Percentiles rank a stretch among this genome's conserved stretches.
These are phyloP conservation scores for Xenopus laevis DNA, from an alignment of 2,113 vertebrate species.

Conservation along the genomic window DNA sequence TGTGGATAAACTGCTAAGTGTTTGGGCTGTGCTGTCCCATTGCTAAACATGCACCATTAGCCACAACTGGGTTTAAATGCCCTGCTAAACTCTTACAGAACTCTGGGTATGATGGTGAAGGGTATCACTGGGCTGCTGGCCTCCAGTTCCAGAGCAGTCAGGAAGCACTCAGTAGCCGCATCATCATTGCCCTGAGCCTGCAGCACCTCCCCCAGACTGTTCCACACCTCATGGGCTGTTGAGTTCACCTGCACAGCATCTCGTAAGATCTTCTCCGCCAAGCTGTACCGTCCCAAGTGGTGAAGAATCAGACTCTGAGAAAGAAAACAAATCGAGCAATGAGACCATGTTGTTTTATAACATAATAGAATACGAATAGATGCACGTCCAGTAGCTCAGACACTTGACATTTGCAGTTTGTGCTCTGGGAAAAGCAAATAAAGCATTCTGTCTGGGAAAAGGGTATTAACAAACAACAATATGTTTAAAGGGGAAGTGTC, in stretches of 20 bases:
- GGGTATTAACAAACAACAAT: too few species aligned
- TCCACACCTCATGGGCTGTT: constrained; percentile 95
- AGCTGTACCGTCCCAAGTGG: constrained; percentile 87
- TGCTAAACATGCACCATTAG: neutral
- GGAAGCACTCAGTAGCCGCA: constrained; percentile 92
- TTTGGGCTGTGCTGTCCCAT: neutral
- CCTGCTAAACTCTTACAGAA: constrained; percentile 70
- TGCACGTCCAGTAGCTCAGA: too few species aligned
- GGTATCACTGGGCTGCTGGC: constrained; percentile 94
- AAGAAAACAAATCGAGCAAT: neutral
- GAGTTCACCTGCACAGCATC: constrained; percentile 96
- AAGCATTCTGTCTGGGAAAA: too few species aligned
- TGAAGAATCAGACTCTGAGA: constrained; percentile 90
- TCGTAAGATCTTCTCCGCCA: constrained; percentile 91
- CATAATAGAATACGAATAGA: too few species aligned
- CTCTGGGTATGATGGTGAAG: constrained; percentile 92
- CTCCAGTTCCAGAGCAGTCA: constrained; percentile 93
- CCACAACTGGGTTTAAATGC: neutral
- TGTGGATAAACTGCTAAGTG: neutral
- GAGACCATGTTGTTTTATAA: neutral
- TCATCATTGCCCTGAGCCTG: constrained; percentile 91
- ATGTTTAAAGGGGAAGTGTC: too few species aligned
- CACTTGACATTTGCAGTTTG: too few species aligned
- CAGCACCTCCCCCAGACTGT: constrained; percentile 92
- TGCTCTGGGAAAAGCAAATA: too few species aligned